These are phyloP conservation scores for Papilio protenor DNA, from an alignment of 2,888 invertebrate genomes.

Conservation along the genomic window DNA sequence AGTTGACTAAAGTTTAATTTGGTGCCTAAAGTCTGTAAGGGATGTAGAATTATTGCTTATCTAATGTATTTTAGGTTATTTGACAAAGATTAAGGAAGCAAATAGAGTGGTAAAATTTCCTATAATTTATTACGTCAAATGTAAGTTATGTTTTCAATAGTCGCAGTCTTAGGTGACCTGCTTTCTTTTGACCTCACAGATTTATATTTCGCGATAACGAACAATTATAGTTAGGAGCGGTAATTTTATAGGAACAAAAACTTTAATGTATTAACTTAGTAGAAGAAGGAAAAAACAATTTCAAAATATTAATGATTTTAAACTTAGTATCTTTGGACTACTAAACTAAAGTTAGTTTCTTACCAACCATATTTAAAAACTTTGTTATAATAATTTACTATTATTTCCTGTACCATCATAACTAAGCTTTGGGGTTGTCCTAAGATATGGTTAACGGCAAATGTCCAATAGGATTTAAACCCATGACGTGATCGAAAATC, in stretches of 20 bases:
- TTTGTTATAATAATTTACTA: too few relatives aligned
- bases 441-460: too few relatives aligned
- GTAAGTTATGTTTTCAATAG: neutral
- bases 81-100: neutral
- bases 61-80: too few relatives aligned
- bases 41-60: too few relatives aligned
- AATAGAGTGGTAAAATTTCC: neutral
- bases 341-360: too few relatives aligned
- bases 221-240: conserved; percentile 17
- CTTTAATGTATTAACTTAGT: neutral
- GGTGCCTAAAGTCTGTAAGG: neutral
- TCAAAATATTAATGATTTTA: neutral
- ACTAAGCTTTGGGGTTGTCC: too few relatives aligned
- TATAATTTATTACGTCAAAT: neutral
- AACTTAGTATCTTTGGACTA: too few relatives aligned
- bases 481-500: too few relatives aligned
- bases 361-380: too few relatives aligned
- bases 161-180: conserved; percentile 34
- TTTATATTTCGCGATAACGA: conserved; percentile 39
- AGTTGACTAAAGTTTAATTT: neutral
- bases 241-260: neutral
- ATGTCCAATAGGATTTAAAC: too few relatives aligned
- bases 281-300: neutral
- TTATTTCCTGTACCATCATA: too few relatives aligned
- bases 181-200: conserved; percentile 35